phyloP scores from a whole-genome alignment of 2,797 vertebrate species.

The Urophycis tenuis region DNA sequence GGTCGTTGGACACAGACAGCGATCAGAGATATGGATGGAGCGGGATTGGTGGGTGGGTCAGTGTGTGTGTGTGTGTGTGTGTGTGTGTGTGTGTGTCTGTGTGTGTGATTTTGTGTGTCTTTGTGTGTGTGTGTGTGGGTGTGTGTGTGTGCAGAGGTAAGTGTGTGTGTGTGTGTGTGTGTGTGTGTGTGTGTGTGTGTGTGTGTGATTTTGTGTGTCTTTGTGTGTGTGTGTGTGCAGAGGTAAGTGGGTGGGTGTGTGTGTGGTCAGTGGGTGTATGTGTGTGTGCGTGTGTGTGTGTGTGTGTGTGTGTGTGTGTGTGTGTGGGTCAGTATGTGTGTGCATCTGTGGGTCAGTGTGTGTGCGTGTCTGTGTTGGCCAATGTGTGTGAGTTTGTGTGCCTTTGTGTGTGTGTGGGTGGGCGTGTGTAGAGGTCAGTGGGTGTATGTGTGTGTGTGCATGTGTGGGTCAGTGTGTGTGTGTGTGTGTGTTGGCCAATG shows the following conservation, averaged over 20 bases:
- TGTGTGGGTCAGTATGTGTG: not conserved
- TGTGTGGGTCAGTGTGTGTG: not conserved
- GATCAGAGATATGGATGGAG: constrained; percentile 19
- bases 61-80: not conserved
- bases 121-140: not conserved
- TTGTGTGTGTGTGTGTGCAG: not conserved
- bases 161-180: not conserved
- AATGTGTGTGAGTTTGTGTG: not conserved
- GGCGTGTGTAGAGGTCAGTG: too few relatives aligned
- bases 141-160: not conserved
- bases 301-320: not conserved
- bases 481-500: not conserved
- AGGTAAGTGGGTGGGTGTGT: not conserved
- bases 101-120: not conserved
- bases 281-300: not conserved
- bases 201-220: not conserved
- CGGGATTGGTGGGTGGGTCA: not conserved
- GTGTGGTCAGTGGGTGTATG: not conserved
- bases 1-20: not conserved
- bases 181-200: constrained; percentile 1
- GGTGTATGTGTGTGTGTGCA: not conserved
- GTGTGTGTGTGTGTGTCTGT: not conserved
- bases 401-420: not conserved
- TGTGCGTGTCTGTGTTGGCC: not conserved
- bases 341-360: not conserved